Evolutionary conservation across 2,113 vertebrate species (phyloP).

Genomic region (Istiophorus platypterus): DNA sequence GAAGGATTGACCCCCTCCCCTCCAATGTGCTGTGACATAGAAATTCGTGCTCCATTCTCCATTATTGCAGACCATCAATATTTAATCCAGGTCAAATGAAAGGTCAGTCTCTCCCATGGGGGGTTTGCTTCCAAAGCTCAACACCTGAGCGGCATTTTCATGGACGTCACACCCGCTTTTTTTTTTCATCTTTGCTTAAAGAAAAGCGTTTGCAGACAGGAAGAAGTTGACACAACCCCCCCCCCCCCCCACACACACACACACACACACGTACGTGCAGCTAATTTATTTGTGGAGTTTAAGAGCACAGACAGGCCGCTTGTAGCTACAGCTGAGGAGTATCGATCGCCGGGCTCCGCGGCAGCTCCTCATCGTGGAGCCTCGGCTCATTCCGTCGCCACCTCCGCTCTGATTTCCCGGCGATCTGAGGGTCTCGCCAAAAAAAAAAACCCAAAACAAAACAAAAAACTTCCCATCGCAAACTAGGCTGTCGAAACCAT

Average conservation of each 20-base stretch:
- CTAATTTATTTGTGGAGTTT: neutral
- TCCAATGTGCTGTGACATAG: slow-evolving; percentile 11
- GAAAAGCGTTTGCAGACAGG: neutral
- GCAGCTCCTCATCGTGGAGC: slow-evolving; percentile 34
- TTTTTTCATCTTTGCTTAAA: slow-evolving; percentile 13
- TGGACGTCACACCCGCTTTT: neutral
- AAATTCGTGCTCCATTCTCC: slow-evolving; percentile 35
- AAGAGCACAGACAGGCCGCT: neutral
- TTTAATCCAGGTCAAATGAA: slow-evolving; percentile 64
- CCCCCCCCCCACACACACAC: too few relatives aligned
- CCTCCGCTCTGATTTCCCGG: slow-evolving; percentile 12
- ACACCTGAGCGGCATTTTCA: slow-evolving; percentile 19
- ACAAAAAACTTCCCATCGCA: neutral
- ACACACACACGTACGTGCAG: too few relatives aligned
- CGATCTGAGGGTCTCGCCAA: slow-evolving; percentile 19
- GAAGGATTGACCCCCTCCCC: slow-evolving; percentile 30
- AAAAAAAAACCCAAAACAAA: too few relatives aligned
- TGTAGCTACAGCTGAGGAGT: slow-evolving; percentile 2
- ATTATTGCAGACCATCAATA: slow-evolving; percentile 62
- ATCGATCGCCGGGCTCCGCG: slow-evolving; percentile 16
- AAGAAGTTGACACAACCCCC: neutral
- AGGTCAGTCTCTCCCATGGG: slow-evolving; percentile 19
- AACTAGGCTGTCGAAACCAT: neutral
- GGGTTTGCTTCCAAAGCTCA: neutral
- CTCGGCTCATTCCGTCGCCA: neutral